Evolutionary conservation across 2,113 vertebrate species (phyloP).

Genomic region (Pycnonotus jocosus): DNA sequence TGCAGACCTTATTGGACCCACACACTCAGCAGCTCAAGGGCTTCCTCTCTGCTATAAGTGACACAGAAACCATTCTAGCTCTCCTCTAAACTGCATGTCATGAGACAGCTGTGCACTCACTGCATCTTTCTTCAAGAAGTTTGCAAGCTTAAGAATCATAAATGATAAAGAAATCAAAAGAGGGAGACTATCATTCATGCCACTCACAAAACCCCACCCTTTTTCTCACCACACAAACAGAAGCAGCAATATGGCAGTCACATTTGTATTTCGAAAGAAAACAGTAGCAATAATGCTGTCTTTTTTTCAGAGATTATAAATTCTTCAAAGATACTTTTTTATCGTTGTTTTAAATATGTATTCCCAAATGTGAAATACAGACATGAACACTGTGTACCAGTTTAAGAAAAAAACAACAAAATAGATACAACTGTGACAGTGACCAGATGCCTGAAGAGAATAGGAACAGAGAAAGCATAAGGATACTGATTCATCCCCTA

Average conservation of each 20-base stretch:
- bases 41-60: conserved; percentile 83
- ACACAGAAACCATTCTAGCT: conserved; percentile 83
- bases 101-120: conserved; percentile 68
- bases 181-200: conserved; percentile 81
- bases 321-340: conserved; percentile 87
- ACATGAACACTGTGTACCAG: conserved; percentile 79
- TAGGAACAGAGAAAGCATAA: not conserved
- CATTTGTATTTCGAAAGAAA: conserved; percentile 91
- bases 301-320: conserved; percentile 84
- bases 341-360: conserved; percentile 88
- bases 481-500: not conserved
- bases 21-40: conserved; percentile 31
- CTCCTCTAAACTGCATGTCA: conserved; percentile 76
- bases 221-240: conserved; percentile 87
- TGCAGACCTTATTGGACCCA: not conserved
- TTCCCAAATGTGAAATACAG: conserved; percentile 86
- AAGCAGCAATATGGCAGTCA: conserved; percentile 91
- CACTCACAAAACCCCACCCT: conserved; percentile 68
- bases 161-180: conserved; percentile 78
- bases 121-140: conserved; percentile 82
- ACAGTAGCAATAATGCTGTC: conserved; percentile 90
- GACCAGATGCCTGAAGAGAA: not conserved
- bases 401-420: conserved; percentile 14
- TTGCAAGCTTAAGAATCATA: conserved; percentile 91
- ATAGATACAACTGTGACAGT: not conserved